Base-by-base conservation (phyloP, 2,888 invertebrate species). In the Drosophila macrospina region DNA sequence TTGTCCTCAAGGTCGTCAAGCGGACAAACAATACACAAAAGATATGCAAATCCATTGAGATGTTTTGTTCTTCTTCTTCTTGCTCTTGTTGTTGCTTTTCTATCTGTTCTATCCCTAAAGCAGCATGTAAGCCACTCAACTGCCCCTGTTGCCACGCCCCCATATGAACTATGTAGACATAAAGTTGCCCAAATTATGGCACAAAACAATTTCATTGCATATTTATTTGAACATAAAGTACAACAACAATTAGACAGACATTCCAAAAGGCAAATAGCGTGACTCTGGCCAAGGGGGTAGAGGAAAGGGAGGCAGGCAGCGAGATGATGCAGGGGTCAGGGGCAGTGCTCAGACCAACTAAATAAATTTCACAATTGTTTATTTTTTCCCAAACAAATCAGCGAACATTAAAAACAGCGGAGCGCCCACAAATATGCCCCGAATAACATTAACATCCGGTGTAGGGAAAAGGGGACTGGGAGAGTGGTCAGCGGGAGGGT, bases 311-410 rank as follows among this genome's bases (percentile, higher is more conserved):
- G 8, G 10, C 16, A 5, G 7, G 28, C 36, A n/a, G 3, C 8
- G 28, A 28, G 28, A 7, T 2, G 4, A 2, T 1, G 7, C 28
- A 2, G 16, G 41, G 41, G 15, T 7, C n/a, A 11, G n/a, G 28
- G 45, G 15, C 48, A 13, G 8, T 26, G 16, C 42, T 34, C 47
- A 39, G 62, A 54, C 65, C 72, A 84, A 86, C 86, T 83, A 83
- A 83, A 83, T 83, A 86, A 83, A 83, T 83, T 86, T 73, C 74
- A 30, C 57, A 81, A 86, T 84, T 83, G 83, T 83, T 83, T 83
- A 86, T 83, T 83, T 84, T 84, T 74, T 79, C 72, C 78, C 79
- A 86, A 84, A 84, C 87, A 85, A 85, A 85, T 85, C 84, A 80
- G 83, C 83, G 72, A 37, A 52, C 83, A 80, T 87, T 87, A 74